phyloP scores from a whole-genome alignment of 1,140 invertebrate genomes.

The Delia radicum region DNA sequence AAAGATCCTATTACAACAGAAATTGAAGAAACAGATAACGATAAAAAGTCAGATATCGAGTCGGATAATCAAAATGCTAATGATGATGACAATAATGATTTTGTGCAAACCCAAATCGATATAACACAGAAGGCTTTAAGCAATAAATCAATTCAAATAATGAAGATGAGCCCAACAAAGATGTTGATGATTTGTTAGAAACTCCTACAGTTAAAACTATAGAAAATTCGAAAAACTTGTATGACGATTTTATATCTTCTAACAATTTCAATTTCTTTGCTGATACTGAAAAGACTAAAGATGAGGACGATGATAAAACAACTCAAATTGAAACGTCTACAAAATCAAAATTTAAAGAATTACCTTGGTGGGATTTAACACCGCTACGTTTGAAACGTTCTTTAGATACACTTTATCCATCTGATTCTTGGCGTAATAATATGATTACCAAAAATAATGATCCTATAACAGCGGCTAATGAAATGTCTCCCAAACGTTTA shows the following conservation, averaged over 20 bases:
- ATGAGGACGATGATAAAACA: slow-evolving; percentile 21
- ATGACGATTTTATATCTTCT: neutral
- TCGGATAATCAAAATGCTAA: slow-evolving; percentile 25
- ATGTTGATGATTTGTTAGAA: slow-evolving; percentile 31
- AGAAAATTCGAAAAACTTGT: neutral
- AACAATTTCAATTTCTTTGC: slow-evolving; percentile 16
- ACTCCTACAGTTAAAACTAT: slow-evolving; percentile 18
- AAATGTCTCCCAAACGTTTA: slow-evolving; percentile 24
- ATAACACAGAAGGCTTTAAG: neutral
- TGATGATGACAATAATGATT: slow-evolving; percentile 39
- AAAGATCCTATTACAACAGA: neutral
- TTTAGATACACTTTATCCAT: slow-evolving; percentile 16
- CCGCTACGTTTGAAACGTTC: slow-evolving; percentile 34
- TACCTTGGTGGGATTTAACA: slow-evolving; percentile 48
- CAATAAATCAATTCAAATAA: neutral
- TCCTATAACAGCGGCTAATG: slow-evolving; percentile 33
- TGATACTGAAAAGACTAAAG: slow-evolving; percentile 20
- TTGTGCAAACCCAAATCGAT: slow-evolving; percentile 42
- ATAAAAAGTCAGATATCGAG: neutral
- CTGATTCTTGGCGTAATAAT: slow-evolving; percentile 36
- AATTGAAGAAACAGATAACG: slow-evolving; percentile 33
- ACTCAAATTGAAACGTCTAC: neutral
- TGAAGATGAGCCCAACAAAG: neutral
- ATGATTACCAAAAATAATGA: slow-evolving; percentile 41
- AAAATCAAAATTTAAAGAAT: neutral